phyloP scores from a whole-genome alignment of 2,888 invertebrate genomes.

The Morpho achilles region DNA sequence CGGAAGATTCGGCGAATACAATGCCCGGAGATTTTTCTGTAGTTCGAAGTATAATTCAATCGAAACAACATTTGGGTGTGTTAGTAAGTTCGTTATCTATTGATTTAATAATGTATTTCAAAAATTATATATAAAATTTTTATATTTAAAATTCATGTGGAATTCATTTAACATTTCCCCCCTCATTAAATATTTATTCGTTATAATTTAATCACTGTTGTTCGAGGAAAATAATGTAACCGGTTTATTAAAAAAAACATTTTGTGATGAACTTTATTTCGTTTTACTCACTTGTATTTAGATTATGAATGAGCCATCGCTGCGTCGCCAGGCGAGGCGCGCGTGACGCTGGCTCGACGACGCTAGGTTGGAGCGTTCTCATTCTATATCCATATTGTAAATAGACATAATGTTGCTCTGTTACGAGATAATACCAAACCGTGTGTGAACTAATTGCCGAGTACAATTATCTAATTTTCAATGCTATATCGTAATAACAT shows the following conservation, averaged over 20 bases:
- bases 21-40: slow-evolving; percentile 52
- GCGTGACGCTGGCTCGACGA: neutral
- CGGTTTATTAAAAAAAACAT: no score
- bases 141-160: no score
- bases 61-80: slow-evolving; percentile 68
- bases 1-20: slow-evolving; percentile 44
- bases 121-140: no score
- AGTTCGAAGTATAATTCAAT: slow-evolving; percentile 48
- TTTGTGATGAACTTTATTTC: no score
- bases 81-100: slow-evolving; percentile 10
- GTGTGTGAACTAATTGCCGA: slow-evolving; percentile 12
- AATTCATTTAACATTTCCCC: no score
- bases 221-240: no score
- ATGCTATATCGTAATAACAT: slow-evolving; percentile 9
- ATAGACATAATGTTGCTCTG: slow-evolving; percentile 10
- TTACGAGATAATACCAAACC: slow-evolving; percentile 15
- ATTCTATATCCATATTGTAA: slow-evolving; percentile 10
- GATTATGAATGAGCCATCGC: neutral
- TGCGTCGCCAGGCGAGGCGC: neutral
- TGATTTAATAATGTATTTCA: no score
- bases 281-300: neutral
- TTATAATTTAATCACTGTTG: no score
- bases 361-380: slow-evolving; percentile 3
- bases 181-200: no score
- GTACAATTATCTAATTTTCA: slow-evolving; percentile 11